Conservation (phyloP, 2,888 invertebrate genomes). For the Campoplex nolae region DNA sequence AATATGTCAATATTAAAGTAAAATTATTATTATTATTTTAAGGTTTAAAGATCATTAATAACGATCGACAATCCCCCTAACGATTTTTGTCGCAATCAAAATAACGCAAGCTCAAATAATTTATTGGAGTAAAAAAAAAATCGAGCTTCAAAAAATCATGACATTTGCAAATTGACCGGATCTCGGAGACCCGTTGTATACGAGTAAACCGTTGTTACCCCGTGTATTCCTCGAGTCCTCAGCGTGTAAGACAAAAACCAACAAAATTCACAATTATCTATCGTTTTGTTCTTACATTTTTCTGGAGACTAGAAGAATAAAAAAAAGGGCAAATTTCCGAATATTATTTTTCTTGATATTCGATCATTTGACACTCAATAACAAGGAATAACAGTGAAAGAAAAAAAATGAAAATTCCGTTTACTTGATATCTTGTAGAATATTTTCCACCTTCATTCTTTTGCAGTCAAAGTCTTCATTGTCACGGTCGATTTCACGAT, state of each 20-base stretch:
- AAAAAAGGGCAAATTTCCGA: neutral
- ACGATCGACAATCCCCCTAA: no score
- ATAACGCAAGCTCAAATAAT: no score
- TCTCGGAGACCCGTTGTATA: no score
- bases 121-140: no score
- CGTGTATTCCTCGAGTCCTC: no score
- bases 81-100: neutral
- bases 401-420: constrained; percentile 27
- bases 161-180: neutral
- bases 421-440: constrained; percentile 82
- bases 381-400: neutral
- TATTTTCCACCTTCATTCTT: constrained; percentile 76
- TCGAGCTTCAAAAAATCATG: neutral
- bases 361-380: neutral
- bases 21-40: neutral
- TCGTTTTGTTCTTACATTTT: no score
- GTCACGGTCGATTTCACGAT: constrained; percentile 73
- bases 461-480: constrained; percentile 71
- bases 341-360: neutral
- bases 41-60: no score
- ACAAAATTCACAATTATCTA: no score
- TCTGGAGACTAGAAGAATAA: no score
- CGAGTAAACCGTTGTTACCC: no score
- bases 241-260: no score
- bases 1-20: neutral